A percentile compares a stretch with the other conserved stretches of the same genome.
Evolutionary conservation across 2,888 invertebrate genomes (phyloP).

Genomic region (Resseliella maxima): DNA sequence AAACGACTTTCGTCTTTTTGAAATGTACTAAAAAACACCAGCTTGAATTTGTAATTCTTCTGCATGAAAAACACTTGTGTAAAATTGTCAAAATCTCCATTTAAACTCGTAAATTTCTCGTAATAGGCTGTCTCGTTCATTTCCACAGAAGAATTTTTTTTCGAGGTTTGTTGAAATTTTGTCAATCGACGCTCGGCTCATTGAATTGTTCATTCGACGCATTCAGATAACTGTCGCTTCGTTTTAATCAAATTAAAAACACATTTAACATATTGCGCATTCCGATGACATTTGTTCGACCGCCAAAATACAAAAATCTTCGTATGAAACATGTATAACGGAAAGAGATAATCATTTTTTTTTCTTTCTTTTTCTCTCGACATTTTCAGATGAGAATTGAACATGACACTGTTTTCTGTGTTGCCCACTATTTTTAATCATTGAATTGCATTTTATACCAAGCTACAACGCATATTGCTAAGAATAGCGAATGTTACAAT

Average conservation of each 20-base stretch:
- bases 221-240: neutral
- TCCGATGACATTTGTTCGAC: slow-evolving; percentile 18
- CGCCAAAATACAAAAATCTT: neutral
- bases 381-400: neutral
- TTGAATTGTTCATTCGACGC: too few relatives aligned
- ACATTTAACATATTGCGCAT: neutral
- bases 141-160: neutral
- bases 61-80: too few relatives aligned
- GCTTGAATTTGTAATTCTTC: too few relatives aligned
- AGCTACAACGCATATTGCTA: neutral
- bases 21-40: too few relatives aligned
- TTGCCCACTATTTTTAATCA: neutral
- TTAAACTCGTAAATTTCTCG: too few relatives aligned
- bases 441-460: neutral
- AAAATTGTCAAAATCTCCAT: too few relatives aligned
- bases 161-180: neutral
- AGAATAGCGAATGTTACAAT: neutral
- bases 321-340: neutral
- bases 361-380: too few relatives aligned
- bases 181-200: too few relatives aligned
- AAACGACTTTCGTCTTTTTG: neutral
- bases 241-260: slow-evolving; percentile 13
- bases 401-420: slow-evolving; percentile 29
- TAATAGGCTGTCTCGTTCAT: too few relatives aligned
- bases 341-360: neutral